Evolutionary conservation across 2,797 vertebrate genomes (phyloP).

Genomic region (Paratrypauchen microcephalus): DNA sequence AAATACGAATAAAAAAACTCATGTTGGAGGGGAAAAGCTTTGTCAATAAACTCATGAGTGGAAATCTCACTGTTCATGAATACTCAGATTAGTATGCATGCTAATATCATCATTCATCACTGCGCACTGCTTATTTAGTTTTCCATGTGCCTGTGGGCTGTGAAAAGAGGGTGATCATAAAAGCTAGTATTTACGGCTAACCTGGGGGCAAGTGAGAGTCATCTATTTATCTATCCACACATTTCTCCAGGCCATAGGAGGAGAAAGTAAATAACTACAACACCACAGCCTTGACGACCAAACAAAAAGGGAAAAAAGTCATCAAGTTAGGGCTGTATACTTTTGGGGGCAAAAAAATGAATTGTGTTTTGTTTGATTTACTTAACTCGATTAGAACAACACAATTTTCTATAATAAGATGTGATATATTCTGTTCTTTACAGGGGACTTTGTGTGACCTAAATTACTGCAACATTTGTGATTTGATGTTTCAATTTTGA

Average conservation of each 20-base stretch:
- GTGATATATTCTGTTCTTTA: too few species aligned
- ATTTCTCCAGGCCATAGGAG: not conserved
- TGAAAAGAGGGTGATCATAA: not conserved
- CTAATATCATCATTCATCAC: not conserved
- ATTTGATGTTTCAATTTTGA: too few species aligned
- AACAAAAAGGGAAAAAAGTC: too few species aligned
- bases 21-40: not conserved
- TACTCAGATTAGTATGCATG: not conserved
- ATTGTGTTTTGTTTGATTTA: too few species aligned
- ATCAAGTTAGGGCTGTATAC: too few species aligned
- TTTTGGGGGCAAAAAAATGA: too few species aligned
- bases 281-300: not conserved
- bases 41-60: too few species aligned
- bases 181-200: not conserved
- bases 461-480: too few species aligned
- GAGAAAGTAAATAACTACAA: not conserved
- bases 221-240: not conserved
- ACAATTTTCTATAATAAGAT: too few species aligned
- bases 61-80: not conserved
- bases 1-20: not conserved
- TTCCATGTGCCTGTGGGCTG: not conserved
- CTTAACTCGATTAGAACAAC: too few species aligned
- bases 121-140: not conserved
- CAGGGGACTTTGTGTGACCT: too few species aligned
- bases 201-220: not conserved